Conservation (phyloP, 2,888 invertebrate genomes). For the Hermaeophaga mercurialis region DNA sequence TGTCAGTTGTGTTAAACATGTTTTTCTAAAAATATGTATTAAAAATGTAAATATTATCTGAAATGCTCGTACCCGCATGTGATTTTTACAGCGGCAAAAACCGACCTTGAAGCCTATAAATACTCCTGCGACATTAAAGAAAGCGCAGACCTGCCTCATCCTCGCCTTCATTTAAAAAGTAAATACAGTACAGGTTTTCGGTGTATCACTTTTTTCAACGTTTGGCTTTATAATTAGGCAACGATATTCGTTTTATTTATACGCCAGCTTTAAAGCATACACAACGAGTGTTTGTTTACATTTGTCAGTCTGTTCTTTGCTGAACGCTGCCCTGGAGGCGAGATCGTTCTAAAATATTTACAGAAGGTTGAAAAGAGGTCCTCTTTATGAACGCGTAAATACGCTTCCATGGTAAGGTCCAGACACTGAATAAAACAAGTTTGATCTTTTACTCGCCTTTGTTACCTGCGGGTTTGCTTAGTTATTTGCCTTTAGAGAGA, state of each 20-base stretch:
- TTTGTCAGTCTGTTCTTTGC: constrained; percentile 9
- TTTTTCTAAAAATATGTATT: too few species aligned
- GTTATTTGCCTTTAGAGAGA: constrained; percentile 17
- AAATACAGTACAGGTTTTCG: constrained; percentile 36
- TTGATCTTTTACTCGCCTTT: background rate
- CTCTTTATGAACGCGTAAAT: constrained; percentile 19
- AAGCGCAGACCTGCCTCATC: constrained; percentile 15
- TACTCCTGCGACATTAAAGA: constrained; percentile 10
- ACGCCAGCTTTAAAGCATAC: constrained; percentile 23
- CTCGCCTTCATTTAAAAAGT: constrained; percentile 27
- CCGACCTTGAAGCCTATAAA: constrained; percentile 16
- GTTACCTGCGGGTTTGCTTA: constrained; percentile 14
- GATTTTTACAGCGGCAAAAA: constrained; percentile 8
- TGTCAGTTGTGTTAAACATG: too few species aligned
- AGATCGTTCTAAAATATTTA: constrained; percentile 21
- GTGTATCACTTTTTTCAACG: constrained; percentile 30
- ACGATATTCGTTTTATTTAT: constrained; percentile 28
- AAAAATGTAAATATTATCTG: too few species aligned
- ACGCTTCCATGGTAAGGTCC: constrained; percentile 13
- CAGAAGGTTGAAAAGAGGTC: constrained; percentile 20
- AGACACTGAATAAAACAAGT: constrained; percentile 19
- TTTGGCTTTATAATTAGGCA: constrained; percentile 36
- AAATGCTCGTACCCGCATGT: constrained; percentile 1
- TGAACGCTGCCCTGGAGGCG: constrained; percentile 18
- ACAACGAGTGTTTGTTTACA: constrained; percentile 9